These are phyloP conservation scores for Mycalesis mineus DNA, from an alignment of 2,888 invertebrate species.

Conservation along the genomic window DNA sequence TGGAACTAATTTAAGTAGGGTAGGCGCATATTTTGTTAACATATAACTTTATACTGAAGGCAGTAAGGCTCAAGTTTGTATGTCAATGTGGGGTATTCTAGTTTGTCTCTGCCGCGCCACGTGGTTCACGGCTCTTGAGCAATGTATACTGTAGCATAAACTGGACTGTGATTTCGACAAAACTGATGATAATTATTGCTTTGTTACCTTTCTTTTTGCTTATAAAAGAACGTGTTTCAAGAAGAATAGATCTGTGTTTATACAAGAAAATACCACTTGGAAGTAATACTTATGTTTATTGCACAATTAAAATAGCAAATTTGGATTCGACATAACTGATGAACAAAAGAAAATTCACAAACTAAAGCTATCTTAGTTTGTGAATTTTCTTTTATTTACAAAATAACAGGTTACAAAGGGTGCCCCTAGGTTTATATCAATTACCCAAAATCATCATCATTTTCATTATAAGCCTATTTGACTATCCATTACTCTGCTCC, in stretches of 20 bases:
- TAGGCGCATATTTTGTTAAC: constrained; percentile 7
- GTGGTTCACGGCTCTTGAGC: constrained; percentile 14
- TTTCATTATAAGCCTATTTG: too few relatives aligned
- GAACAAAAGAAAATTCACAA: too few relatives aligned
- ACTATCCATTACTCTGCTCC: too few relatives aligned
- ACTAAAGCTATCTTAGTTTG: too few relatives aligned
- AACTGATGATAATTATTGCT: not conserved
- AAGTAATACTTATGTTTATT: too few relatives aligned
- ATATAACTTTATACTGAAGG: constrained; percentile 11
- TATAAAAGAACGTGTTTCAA: not conserved
- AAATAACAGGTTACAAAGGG: too few relatives aligned
- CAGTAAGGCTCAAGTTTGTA: constrained; percentile 10
- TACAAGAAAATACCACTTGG: too few relatives aligned
- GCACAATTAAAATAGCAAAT: too few relatives aligned
- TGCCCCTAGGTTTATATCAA: too few relatives aligned
- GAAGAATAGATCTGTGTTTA: not conserved
- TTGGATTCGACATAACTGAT: too few relatives aligned
- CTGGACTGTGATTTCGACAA: constrained; percentile 4
- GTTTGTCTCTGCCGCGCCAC: constrained; percentile 11
- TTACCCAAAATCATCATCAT: too few relatives aligned
- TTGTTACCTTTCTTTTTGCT: not conserved
- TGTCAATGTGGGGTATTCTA: not conserved
- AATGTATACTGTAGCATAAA: constrained; percentile 14
- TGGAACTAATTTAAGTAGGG: constrained; percentile 33
- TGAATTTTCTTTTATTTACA: too few relatives aligned